phyloP scores from a whole-genome alignment of 2,113 vertebrate genomes.

The Platysternon megacephalum region DNA sequence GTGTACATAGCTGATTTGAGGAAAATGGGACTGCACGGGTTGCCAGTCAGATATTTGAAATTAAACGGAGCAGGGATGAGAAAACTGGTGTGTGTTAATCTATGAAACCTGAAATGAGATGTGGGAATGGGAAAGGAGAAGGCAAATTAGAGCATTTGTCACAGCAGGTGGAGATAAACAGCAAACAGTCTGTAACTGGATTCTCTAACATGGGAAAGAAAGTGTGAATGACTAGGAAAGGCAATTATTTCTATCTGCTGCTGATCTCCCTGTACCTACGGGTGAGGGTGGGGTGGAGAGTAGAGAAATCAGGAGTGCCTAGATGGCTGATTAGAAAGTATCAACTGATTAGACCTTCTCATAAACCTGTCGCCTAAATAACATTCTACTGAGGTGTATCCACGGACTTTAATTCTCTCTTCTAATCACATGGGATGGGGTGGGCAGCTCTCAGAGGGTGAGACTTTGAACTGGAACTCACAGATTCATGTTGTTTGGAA shows the following conservation, averaged over 20 bases:
- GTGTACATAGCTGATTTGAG: background rate
- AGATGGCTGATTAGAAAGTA: background rate
- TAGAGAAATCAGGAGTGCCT: background rate
- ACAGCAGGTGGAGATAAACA: conserved; percentile 53
- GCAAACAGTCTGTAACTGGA: conserved; percentile 55
- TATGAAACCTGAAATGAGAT: background rate
- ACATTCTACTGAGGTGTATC: background rate
- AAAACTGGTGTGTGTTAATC: background rate
- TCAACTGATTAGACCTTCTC: background rate
- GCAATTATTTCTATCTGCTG: conserved; percentile 44
- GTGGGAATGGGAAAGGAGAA: conserved; percentile 20
- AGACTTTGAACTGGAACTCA: background rate
- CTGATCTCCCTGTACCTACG: conserved; percentile 29
- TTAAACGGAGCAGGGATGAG: background rate
- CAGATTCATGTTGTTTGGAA: background rate
- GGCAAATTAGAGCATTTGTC: conserved; percentile 33
- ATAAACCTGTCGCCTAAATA: background rate
- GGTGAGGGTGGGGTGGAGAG: background rate
- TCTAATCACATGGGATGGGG: background rate
- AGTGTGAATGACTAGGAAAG: background rate
- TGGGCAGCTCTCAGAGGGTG: background rate
- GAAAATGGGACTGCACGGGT: background rate
- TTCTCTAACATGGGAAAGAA: conserved; percentile 45
- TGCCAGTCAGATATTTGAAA: background rate
- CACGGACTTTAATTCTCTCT: background rate